A percentile compares a stretch with the other conserved stretches of the same genome.
phyloP scores from a whole-genome alignment of 2,888 invertebrate genomes.

The Eulithis prunata region DNA sequence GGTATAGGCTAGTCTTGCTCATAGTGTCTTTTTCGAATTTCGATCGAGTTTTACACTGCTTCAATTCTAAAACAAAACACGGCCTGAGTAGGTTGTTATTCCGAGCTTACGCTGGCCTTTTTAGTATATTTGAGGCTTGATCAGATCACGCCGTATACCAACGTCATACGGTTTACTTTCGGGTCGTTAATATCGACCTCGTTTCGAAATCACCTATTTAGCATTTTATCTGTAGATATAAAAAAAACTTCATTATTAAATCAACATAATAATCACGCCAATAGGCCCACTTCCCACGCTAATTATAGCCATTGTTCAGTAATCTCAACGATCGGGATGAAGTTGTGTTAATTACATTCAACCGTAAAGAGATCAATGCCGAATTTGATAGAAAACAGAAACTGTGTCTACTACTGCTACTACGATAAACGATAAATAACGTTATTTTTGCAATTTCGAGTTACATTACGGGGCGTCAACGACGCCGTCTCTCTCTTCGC shows the following conservation, averaged over 20 bases:
- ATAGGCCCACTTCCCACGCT: slow-evolving; percentile 39
- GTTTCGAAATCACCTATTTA: slow-evolving; percentile 3
- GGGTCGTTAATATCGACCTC: neutral
- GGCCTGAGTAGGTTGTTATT: too few relatives aligned
- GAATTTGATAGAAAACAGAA: slow-evolving; percentile 10
- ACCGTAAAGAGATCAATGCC: slow-evolving; percentile 25
- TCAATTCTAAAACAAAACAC: too few relatives aligned
- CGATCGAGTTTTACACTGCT: too few relatives aligned
- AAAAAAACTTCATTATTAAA: slow-evolving; percentile 18
- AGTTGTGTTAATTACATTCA: slow-evolving; percentile 22
- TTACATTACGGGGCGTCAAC: too few relatives aligned
- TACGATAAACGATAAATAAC: too few relatives aligned
- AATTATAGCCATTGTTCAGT: slow-evolving; percentile 38
- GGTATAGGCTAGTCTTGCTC: too few relatives aligned
- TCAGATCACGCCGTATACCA: neutral
- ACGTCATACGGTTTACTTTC: neutral
- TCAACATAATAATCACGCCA: slow-evolving; percentile 18
- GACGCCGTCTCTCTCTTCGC: too few relatives aligned
- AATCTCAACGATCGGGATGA: slow-evolving; percentile 20
- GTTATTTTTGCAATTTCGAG: too few relatives aligned
- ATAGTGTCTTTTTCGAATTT: too few relatives aligned
- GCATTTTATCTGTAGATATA: slow-evolving; percentile 2
- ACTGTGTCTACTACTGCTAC: neutral
- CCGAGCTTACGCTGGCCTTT: too few relatives aligned
- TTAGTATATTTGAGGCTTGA: too few relatives aligned